Evolutionary conservation across 2,888 invertebrate species (phyloP).

Genomic region (Biston betularia): DNA sequence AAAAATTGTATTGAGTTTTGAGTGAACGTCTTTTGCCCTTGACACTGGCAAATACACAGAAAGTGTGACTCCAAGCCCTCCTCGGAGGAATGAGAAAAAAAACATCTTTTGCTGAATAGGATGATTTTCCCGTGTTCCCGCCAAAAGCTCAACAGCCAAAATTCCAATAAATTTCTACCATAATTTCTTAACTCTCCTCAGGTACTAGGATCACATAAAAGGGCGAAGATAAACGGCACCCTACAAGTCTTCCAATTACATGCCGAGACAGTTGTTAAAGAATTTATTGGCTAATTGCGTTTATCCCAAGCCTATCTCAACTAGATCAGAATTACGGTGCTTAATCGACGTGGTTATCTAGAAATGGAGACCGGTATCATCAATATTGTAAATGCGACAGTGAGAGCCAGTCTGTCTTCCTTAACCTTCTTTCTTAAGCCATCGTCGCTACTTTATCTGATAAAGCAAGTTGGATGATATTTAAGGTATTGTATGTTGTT

Average conservation of each 20-base stretch:
- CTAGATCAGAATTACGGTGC: constrained; percentile 42
- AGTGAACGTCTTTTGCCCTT: no score
- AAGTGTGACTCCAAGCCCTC: no score
- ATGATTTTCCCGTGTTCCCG: no score
- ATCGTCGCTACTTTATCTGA: neutral
- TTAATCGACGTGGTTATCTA: constrained; percentile 41
- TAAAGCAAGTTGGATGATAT: neutral
- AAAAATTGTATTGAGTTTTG: no score
- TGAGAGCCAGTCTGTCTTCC: neutral
- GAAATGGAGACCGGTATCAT: constrained; percentile 32
- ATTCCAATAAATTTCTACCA: neutral
- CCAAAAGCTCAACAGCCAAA: no score
- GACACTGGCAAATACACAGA: no score
- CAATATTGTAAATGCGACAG: neutral
- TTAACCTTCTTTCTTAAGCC: neutral
- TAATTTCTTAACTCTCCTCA: neutral
- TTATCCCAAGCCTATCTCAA: constrained; percentile 37
- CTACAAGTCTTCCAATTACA: constrained; percentile 46
- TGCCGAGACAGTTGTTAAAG: constrained; percentile 38
- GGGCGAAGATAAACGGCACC: constrained; percentile 39
- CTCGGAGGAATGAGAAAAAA: no score
- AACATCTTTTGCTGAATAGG: no score
- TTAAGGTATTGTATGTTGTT: no score
- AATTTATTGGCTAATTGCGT: constrained; percentile 49
- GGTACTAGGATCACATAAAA: constrained; percentile 46